phyloP scores from a whole-genome alignment of 2,888 invertebrate genomes.

The Cryptophagus acutangulus region DNA sequence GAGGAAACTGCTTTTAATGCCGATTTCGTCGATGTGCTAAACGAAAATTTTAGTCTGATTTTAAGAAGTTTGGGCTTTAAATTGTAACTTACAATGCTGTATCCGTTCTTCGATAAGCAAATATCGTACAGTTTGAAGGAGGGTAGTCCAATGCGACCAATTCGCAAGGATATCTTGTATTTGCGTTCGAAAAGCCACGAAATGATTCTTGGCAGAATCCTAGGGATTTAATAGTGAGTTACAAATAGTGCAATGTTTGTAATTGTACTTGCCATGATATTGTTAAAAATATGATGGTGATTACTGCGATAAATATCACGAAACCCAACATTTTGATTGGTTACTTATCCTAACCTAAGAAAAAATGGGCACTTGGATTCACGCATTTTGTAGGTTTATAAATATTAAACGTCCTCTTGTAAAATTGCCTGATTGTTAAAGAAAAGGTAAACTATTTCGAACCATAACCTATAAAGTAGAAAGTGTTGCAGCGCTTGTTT shows the following conservation, averaged over 20 bases:
- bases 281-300: constrained; percentile 51
- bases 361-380: no score
- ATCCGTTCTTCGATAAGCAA: constrained; percentile 70
- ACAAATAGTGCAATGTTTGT: constrained; percentile 8
- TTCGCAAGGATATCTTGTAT: constrained; percentile 72
- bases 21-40: constrained; percentile 80
- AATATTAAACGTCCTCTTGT: no score
- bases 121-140: constrained; percentile 77
- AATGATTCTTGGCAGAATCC: constrained; percentile 71
- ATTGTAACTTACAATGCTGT: constrained; percentile 40
- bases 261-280: constrained; percentile 43
- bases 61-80: no score
- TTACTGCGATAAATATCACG: not conserved
- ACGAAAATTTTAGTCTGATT: constrained; percentile 5
- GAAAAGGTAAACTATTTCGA: no score
- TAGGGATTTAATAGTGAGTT: constrained; percentile 41
- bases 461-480: no score
- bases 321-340: not conserved
- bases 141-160: constrained; percentile 76
- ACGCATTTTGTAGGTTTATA: no score
- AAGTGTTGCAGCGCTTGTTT: no score
- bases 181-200: constrained; percentile 77
- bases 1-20: constrained; percentile 80
- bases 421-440: no score
- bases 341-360: no score